Evolutionary conservation across 2,888 invertebrate species (phyloP).

Genomic region (Drosophila sordidapex): DNA sequence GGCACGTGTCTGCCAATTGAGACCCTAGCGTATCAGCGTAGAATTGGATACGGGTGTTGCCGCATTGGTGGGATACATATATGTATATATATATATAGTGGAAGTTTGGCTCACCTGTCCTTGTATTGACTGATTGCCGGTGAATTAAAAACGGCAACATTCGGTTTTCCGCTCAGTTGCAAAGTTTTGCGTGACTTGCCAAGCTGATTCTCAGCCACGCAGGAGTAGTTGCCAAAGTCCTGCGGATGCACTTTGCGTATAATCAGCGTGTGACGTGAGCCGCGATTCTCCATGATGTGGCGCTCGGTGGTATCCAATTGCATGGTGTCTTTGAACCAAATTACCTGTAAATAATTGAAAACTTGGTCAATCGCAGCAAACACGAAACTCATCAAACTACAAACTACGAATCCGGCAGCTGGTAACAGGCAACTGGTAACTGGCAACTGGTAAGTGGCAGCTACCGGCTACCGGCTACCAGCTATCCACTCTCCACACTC

Average conservation of each 20-base stretch:
- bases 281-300: constrained; percentile 88
- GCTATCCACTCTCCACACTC: background rate
- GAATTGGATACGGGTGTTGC: background rate
- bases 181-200: constrained; percentile 88
- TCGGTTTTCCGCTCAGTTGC: constrained; percentile 89
- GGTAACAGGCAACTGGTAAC: constrained; percentile 4
- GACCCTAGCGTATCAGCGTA: constrained; percentile 24
- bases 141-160: constrained; percentile 88
- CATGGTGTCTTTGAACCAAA: constrained; percentile 89
- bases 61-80: background rate
- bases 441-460: constrained; percentile 4
- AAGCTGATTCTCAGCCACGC: constrained; percentile 89
- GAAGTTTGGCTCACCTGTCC: constrained; percentile 82
- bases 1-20: constrained; percentile 50
- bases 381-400: constrained; percentile 25
- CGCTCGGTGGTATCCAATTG: constrained; percentile 89
- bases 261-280: constrained; percentile 88
- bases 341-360: constrained; percentile 86
- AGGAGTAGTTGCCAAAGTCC: constrained; percentile 90
- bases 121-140: constrained; percentile 87
- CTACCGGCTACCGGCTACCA: constrained; percentile 15
- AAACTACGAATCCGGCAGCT: background rate
- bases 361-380: constrained; percentile 66
- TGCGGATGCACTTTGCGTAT: constrained; percentile 89
- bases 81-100: background rate